Conservation (phyloP, 2,888 invertebrate genomes). For the Tryphoninae sp. region DNA sequence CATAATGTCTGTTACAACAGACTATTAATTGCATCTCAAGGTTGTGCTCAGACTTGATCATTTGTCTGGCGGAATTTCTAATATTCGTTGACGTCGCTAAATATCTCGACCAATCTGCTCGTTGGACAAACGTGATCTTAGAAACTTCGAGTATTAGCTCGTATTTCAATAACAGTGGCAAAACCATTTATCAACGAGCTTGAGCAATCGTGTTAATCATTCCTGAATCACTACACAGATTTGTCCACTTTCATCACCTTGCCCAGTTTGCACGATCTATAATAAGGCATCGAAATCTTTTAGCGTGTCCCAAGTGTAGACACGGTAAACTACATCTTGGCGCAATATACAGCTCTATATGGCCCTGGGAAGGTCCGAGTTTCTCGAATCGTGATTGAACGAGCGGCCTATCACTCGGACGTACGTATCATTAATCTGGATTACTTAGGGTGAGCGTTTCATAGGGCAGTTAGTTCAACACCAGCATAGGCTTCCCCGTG, state of each 20-base stretch:
- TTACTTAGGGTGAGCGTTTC: conserved; percentile 61
- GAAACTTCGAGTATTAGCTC: not conserved
- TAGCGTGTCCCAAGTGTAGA: conserved; percentile 3
- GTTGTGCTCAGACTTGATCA: too few relatives aligned
- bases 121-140: too few relatives aligned
- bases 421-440: conserved; percentile 62
- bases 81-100: too few relatives aligned
- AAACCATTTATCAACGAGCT: conserved; percentile 1
- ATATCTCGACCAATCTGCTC: too few relatives aligned
- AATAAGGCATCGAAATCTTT: conserved; percentile 20
- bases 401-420: conserved; percentile 34
- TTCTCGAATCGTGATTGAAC: conserved; percentile 57
- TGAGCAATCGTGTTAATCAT: conserved; percentile 5
- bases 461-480: conserved; percentile 56
- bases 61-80: too few relatives aligned
- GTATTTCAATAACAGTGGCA: not conserved
- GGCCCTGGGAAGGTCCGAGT: conserved; percentile 4
- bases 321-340: not conserved
- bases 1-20: too few relatives aligned
- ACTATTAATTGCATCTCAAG: too few relatives aligned
- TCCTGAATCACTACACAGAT: not conserved
- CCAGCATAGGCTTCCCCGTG: conserved; percentile 41
- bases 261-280: conserved; percentile 16
- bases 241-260: conserved; percentile 4
- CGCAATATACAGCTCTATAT: not conserved